These are phyloP conservation scores for Cylas formicarius DNA, from an alignment of 1,140 invertebrate species.

Conservation along the genomic window DNA sequence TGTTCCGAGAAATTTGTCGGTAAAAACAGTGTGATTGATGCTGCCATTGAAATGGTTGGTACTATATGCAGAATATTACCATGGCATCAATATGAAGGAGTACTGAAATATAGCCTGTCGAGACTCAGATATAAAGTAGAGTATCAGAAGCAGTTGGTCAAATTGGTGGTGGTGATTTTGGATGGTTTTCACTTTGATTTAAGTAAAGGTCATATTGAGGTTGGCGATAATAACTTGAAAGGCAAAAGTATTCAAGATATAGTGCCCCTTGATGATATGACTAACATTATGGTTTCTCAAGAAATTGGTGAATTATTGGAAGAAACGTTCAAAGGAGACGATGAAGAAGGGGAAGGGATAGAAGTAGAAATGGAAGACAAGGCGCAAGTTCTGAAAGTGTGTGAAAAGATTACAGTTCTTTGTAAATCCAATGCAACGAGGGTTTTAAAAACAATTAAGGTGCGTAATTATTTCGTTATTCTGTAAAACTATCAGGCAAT, in stretches of 20 bases:
- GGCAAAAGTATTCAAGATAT: not conserved
- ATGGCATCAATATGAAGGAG: slow-evolving; percentile 79
- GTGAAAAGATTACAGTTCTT: slow-evolving; percentile 52
- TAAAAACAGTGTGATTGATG: slow-evolving; percentile 77
- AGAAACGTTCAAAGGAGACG: slow-evolving; percentile 37
- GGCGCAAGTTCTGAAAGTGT: slow-evolving; percentile 39
- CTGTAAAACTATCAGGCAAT: not conserved
- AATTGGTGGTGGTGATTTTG: slow-evolving; percentile 74
- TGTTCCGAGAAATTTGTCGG: slow-evolving; percentile 67
- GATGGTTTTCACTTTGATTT: slow-evolving; percentile 93
- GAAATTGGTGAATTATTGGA: slow-evolving; percentile 23
- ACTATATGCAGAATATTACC: slow-evolving; percentile 68
- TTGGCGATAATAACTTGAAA: slow-evolving; percentile 1
- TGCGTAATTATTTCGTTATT: slow-evolving; percentile 3
- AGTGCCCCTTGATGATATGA: too few relatives aligned
- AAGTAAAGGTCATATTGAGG: slow-evolving; percentile 49
- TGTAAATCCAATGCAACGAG: slow-evolving; percentile 64
- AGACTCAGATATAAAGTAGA: slow-evolving; percentile 62
- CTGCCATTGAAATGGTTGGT: slow-evolving; percentile 68
- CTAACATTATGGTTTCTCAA: too few relatives aligned
- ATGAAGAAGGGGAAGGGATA: slow-evolving; percentile 33
- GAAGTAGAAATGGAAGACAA: slow-evolving; percentile 25
- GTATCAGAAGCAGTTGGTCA: slow-evolving; percentile 75
- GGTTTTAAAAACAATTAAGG: slow-evolving; percentile 59
- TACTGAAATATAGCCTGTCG: slow-evolving; percentile 72